Evolutionary conservation across 2,888 invertebrate genomes (phyloP), one percentile per base, ranked within the genome.

Genomic region (Diaphora mendica): DNA sequence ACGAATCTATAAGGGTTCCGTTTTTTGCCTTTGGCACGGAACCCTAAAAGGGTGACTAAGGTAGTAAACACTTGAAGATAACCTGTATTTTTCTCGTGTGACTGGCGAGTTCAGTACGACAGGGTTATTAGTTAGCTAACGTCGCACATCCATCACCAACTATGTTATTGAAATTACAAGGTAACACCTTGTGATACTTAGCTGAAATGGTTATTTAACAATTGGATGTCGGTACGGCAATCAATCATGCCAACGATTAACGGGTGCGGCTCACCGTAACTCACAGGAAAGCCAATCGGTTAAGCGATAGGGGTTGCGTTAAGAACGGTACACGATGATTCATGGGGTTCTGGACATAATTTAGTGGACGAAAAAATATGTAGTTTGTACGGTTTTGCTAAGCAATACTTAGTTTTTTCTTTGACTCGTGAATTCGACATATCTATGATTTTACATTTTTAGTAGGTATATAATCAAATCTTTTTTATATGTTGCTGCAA

Each of bases 181-280:
- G 70, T 77, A 70, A 77, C 82, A 79, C 86, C 84, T 82, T 81
- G 80, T 73, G 72, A 80, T 85, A 85, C 85, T 88, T 86, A 86
- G 84, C 80, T 81, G 76, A 86, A 88, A 88, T 86, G 84, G 83
- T 79, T 87, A 85, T 88, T 87, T 85, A 86, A 87, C 85, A 86
- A 80, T 83, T 82, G 76, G 73, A 79, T 76, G 78, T 83, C 78
- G 76, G 79, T 48, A 33, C 65, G 76, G 77, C 75, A 78, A 84
- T 85, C 84, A 84, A 84, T 84, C 84, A 84, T 81, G 66, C 55
- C 64, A 77, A 76, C 83, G 82, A 84, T 82, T 85, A 84, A 80
- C 79, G 83, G 74, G 69, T 70, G 77, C 68, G 73, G 68, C 73
- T 68, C 68, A 79, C 81, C 78, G 81, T 85, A 85, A 83, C 84